Evolutionary conservation across 2,113 vertebrate species (phyloP).

Genomic region (Oreochromis aureus): DNA sequence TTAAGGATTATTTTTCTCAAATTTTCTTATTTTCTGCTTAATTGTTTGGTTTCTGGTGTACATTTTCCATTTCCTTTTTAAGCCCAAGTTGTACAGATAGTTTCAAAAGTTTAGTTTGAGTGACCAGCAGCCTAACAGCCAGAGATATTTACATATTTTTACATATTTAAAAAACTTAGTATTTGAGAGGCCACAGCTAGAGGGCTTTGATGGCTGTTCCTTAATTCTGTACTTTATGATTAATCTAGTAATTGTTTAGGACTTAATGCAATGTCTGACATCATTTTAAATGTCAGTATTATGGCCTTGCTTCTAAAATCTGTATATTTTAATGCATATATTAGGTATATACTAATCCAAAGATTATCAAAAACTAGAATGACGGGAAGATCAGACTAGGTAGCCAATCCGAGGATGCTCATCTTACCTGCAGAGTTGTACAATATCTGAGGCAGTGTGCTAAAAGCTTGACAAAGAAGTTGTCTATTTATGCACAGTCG

Average conservation of each 20-base stretch:
- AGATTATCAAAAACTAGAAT: background rate
- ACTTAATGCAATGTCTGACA: background rate
- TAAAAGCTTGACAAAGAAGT: background rate
- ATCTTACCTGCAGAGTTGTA: background rate
- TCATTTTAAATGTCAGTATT: background rate
- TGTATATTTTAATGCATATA: no score
- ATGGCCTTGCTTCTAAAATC: background rate
- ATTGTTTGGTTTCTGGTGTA: background rate
- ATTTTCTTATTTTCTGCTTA: background rate
- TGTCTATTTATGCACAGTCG: constrained; percentile 25
- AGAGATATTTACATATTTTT: background rate
- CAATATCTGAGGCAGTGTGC: background rate
- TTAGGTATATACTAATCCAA: background rate
- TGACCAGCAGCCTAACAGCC: background rate
- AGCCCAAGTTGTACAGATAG: background rate
- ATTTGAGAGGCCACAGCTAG: background rate
- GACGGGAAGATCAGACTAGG: background rate
- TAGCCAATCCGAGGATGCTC: background rate
- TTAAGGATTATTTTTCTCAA: background rate
- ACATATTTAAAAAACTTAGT: no score
- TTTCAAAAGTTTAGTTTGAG: background rate
- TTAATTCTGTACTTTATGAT: background rate
- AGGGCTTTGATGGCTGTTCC: background rate
- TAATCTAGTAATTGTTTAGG: background rate
- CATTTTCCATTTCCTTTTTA: background rate